Conservation (phyloP, 2,888 invertebrate species). For the Crocallis elinguaria region DNA sequence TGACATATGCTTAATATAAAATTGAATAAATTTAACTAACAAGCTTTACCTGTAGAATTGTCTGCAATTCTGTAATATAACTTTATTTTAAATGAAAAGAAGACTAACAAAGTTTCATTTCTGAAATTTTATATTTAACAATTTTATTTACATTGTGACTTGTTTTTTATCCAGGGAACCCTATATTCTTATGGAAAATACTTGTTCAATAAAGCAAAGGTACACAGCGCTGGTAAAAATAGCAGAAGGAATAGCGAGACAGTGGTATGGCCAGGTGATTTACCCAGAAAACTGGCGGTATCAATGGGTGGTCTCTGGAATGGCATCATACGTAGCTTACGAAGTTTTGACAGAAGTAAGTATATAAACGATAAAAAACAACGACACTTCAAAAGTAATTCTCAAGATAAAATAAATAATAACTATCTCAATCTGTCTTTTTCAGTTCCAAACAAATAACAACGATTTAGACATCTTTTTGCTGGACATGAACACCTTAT, state of each 20-base stretch:
- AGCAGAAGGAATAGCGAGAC: constrained; percentile 87
- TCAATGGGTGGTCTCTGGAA: constrained; percentile 86
- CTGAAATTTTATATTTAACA: no score
- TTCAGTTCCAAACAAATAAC: constrained; percentile 56
- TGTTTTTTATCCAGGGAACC: constrained; percentile 68
- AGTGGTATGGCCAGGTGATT: constrained; percentile 88
- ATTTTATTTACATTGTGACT: background rate
- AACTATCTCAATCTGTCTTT: constrained; percentile 14
- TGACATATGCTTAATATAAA: no score
- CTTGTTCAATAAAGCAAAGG: constrained; percentile 69
- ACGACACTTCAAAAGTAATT: no score
- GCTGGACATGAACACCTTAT: constrained; percentile 66
- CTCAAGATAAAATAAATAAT: no score
- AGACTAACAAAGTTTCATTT: no score
- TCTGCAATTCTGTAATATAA: no score
- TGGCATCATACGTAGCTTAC: constrained; percentile 86
- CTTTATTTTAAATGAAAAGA: no score
- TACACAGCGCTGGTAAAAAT: constrained; percentile 75
- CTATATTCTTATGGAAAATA: constrained; percentile 62
- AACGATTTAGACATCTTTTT: constrained; percentile 45
- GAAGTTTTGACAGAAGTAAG: constrained; percentile 78
- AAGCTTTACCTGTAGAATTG: no score
- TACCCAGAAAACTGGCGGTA: constrained; percentile 86
- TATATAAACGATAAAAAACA: constrained; percentile 10
- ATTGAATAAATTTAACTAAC: no score